Evolutionary conservation across 1,140 invertebrate species (phyloP), one percentile per base, ranked within the genome.

Genomic region (Drosophila miranda): DNA sequence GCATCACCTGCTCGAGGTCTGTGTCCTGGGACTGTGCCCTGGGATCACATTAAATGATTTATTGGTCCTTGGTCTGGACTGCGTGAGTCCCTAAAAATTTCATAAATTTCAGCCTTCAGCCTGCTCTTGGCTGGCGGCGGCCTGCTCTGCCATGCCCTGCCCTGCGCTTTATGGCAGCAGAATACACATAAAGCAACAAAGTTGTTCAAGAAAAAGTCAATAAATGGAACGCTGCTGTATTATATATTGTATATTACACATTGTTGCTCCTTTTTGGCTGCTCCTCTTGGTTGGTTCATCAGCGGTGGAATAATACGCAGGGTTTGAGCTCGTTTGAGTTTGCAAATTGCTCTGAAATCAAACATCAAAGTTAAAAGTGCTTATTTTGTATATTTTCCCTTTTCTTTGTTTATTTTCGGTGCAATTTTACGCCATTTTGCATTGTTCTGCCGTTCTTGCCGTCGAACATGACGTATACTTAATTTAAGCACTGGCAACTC

Each of bases 41-140:
- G 70, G 70, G 70, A 74, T 73, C 42, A 76, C 62, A 74, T 61
- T 82, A 66, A 75, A 82, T 83, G 79, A 83, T 83, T 83, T 82
- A 82, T 82, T 62, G 79, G 75, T 59, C 70, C 79, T 71, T 75
- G 66, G 71, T 64, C 78, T 78, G 43, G 63, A 74, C 80, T 63
- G 69, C 64, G 74, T 78, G 69, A 62, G 64, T 57, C 62, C 79
- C 77, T 75, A 78, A 83, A 38, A 69, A 82, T 83, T 82, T 82
- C 78, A 82, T 82, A 77, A 82, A 81, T 74, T 83, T 83, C 74
- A 52, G 50, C 26, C 53, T 58, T 57, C 34, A 62, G 11, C 59
- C 60, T 38, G 11, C 66, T 49, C 44, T 44, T 72, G 58, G 34
- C 34, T 13, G 34, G 11, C 34, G 5, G 11, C 34, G 3, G 11